Evolutionary conservation across 2,888 invertebrate species (phyloP), one percentile per base, ranked within the genome.

Genomic region (Chironomus riparius): DNA sequence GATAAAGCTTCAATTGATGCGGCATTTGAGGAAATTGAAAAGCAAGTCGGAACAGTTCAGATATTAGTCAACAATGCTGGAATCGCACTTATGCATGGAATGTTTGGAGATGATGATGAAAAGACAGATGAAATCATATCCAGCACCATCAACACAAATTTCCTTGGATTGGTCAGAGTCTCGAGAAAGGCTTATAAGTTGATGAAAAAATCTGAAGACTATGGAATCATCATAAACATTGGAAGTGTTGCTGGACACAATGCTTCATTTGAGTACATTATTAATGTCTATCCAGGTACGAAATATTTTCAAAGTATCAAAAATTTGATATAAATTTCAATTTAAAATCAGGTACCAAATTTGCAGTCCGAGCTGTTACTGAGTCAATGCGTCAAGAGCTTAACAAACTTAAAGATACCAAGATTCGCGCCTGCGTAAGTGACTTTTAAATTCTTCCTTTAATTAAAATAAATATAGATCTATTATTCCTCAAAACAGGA

Each of bases 51-150:
- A 0, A 85, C 86, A 4, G 82, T 87, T 5, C 86, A 88, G 79
- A 83, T 89, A 2, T 82, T 88, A 68, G 80, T 89, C 10, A 89
- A 89, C 79, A 88, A 87, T 78, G 88, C 88, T 0, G 88, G 86
- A 0, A 78, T 86, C 5, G 24, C 2, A 1, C 10, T 10, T 38
- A 1, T 10, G 10, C 5, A 76, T 18, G 56, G 6, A 81, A 3
- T 77, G 1, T 21, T 73, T 2, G 28, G 4, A 4, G 73, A 48
- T 2, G 61, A 22, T 1, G 15, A 15, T 18, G 74, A 82, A 10
- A 47, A 18, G 47, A n/a, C 13, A 13, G 10, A 21, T 65, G n/a
- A 15, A 3, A 5, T 18, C 18, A 38, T 38, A 38, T 7, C 10
- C 10, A 38, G 38, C 38, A 38, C 38, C 10, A 79, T 87, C 1